These are phyloP conservation scores for Temnothorax rugatulus DNA, from an alignment of 2,888 invertebrate genomes.

Conservation along the genomic window DNA sequence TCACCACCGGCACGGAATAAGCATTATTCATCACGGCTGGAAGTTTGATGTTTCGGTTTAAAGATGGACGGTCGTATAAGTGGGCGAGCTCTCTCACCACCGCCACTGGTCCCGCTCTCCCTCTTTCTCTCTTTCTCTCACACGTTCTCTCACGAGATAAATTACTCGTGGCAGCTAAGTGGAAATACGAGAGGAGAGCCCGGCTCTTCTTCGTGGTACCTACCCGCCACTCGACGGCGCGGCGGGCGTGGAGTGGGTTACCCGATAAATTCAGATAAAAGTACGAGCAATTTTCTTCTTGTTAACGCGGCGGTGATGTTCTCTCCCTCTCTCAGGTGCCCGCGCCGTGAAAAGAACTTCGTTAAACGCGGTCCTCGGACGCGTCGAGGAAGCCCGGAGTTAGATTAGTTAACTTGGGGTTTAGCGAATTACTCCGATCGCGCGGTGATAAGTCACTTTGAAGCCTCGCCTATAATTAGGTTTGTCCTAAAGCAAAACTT, in stretches of 20 bases:
- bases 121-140: not conserved
- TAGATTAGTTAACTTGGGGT: slow-evolving; percentile 78
- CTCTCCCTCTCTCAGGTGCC: slow-evolving; percentile 53
- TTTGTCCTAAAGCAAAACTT: slow-evolving; percentile 60
- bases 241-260: slow-evolving; percentile 6
- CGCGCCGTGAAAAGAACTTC: slow-evolving; percentile 69
- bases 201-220: slow-evolving; percentile 15
- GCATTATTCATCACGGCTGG: slow-evolving; percentile 42
- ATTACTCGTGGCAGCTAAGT: slow-evolving; percentile 50
- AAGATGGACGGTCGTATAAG: slow-evolving; percentile 40
- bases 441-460: slow-evolving; percentile 66
- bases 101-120: not conserved
- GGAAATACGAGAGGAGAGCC: slow-evolving; percentile 59
- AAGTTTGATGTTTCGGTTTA: slow-evolving; percentile 56
- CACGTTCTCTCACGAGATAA: slow-evolving; percentile 39
- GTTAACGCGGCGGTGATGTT: slow-evolving; percentile 72
- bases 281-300: slow-evolving; percentile 78
- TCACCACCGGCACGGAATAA: not conserved
- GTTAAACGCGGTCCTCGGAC: slow-evolving; percentile 71
- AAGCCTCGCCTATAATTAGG: slow-evolving; percentile 65
- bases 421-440: slow-evolving; percentile 73
- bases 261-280: slow-evolving; percentile 75
- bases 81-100: slow-evolving; percentile 24
- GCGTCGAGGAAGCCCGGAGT: slow-evolving; percentile 59
- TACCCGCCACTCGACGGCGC: slow-evolving; percentile 24